Conservation (phyloP, 2,113 vertebrate genomes). For the Pomatorhinus ruficollis region DNA sequence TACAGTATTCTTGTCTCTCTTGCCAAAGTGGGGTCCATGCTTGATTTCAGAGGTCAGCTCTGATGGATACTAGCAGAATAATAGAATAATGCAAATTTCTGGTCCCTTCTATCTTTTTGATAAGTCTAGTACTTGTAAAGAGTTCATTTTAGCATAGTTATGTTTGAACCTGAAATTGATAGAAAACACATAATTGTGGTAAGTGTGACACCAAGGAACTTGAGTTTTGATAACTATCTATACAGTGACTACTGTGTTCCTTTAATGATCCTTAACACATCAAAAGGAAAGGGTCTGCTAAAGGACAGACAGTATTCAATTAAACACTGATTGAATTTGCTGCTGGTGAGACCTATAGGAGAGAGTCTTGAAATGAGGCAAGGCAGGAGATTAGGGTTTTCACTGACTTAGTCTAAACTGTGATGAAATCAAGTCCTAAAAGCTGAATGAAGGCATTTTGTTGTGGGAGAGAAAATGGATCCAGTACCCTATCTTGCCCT, state of each 20-base stretch:
- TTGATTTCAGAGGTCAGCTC: neutral
- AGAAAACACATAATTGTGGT: neutral
- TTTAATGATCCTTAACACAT: neutral
- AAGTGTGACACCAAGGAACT: neutral
- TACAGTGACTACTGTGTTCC: neutral
- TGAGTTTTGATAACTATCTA: neutral
- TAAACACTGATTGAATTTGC: neutral
- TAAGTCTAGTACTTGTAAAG: neutral
- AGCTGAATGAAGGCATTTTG: neutral
- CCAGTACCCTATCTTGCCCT: neutral
- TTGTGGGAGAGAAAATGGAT: neutral
- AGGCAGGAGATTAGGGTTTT: neutral
- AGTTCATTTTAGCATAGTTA: neutral
- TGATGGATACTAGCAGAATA: neutral
- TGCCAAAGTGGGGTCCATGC: neutral
- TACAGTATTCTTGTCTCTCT: neutral
- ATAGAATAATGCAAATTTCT: neutral
- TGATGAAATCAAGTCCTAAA: neutral
- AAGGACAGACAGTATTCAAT: neutral
- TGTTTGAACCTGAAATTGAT: neutral
- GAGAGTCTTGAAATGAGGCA: neutral
- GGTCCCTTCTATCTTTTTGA: neutral
- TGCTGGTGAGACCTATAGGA: neutral
- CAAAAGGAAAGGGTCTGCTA: neutral
- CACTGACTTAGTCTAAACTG: neutral